Percentiles rank a stretch among this genome's conserved stretches.
phyloP scores from a whole-genome alignment of 2,113 vertebrate species.

The Peromyscus leucopus region DNA sequence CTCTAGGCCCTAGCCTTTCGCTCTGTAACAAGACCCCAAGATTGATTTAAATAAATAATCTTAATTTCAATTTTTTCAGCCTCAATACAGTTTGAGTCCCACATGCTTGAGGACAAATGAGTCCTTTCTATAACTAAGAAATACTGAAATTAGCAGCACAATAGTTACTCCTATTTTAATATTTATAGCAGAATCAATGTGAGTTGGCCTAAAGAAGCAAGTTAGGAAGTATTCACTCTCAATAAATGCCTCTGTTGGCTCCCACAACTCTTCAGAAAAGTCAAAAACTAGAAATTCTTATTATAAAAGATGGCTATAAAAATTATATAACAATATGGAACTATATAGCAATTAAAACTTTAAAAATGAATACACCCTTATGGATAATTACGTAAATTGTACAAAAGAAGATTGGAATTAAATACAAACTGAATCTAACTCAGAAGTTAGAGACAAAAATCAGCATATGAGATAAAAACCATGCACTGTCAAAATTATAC shows the following conservation, averaged over 20 bases:
- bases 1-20: background rate
- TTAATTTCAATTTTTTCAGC: background rate
- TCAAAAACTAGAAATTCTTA: conserved; percentile 34
- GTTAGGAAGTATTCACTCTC: conserved; percentile 20
- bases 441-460: conserved; percentile 61
- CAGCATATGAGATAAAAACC: conserved; percentile 58
- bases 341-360: conserved; percentile 31
- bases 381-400: conserved; percentile 28
- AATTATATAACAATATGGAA: conserved; percentile 47
- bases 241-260: background rate
- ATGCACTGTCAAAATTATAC: conserved; percentile 61
- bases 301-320: conserved; percentile 59
- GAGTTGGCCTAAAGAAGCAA: background rate
- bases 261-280: conserved; percentile 50
- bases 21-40: background rate
- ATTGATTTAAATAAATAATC: background rate
- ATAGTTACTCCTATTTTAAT: conserved; percentile 5
- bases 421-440: conserved; percentile 63
- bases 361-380: conserved; percentile 47
- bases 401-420: conserved; percentile 52
- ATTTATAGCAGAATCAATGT: background rate
- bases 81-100: background rate
- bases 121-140: conserved; percentile 13
- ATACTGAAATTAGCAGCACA: conserved; percentile 22
- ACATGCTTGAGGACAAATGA: background rate